Percentiles rank a stretch among this genome's conserved stretches.
phyloP scores from a whole-genome alignment of 2,888 invertebrate species.

The Lamellibrachia satsuma region DNA sequence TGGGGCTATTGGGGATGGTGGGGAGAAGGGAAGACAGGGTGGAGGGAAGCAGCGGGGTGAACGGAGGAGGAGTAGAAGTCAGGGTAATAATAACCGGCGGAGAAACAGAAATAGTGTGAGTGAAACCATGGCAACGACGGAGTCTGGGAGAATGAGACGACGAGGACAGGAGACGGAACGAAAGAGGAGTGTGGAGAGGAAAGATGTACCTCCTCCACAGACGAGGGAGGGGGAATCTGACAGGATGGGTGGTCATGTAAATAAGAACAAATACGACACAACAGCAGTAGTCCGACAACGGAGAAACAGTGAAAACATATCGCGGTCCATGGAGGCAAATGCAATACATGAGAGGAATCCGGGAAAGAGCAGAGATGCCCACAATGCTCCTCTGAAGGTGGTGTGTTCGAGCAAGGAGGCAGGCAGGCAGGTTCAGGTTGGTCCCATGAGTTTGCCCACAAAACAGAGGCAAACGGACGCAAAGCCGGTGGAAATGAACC shows the following conservation, averaged over 20 bases:
- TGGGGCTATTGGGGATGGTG: not conserved
- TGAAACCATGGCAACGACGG: not conserved
- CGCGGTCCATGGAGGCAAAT: not conserved
- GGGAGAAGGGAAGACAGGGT: not conserved
- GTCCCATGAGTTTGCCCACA: not conserved
- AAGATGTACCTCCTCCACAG: not conserved
- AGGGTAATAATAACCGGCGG: not conserved
- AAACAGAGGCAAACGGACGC: not conserved
- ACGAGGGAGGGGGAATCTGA: not conserved
- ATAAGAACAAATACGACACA: not conserved
- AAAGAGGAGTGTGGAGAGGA: not conserved
- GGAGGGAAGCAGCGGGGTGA: not conserved
- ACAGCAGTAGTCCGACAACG: not conserved
- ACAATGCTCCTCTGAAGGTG: not conserved
- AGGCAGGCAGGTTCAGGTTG: not conserved
- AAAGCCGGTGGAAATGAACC: not conserved
- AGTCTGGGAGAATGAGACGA: not conserved
- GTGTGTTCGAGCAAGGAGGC: not conserved
- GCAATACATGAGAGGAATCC: not conserved
- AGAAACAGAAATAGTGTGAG: not conserved
- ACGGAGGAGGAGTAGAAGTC: not conserved
- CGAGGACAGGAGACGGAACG: constrained; percentile 25
- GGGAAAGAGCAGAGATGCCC: not conserved
- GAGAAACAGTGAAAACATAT: not conserved
- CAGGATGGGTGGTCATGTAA: not conserved